Evolutionary conservation across 2,113 vertebrate species (phyloP).

Genomic region (Proteles cristata): DNA sequence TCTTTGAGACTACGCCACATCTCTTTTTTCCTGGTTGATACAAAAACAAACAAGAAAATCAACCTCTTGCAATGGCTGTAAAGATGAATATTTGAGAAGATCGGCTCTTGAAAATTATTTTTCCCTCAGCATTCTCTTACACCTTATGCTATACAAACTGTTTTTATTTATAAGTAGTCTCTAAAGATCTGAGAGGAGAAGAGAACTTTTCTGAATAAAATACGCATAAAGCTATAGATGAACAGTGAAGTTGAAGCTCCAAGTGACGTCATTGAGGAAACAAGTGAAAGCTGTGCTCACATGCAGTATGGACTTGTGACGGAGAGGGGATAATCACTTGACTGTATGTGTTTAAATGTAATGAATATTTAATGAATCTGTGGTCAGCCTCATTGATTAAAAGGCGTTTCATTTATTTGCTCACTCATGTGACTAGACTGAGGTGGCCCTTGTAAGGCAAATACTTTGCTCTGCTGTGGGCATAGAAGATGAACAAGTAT

Average conservation of each 20-base stretch:
- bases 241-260: slow-evolving; percentile 18
- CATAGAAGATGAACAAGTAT: not conserved
- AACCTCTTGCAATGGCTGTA: not conserved
- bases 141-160: not conserved
- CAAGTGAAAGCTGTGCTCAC: not conserved
- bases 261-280: not conserved
- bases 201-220: not conserved
- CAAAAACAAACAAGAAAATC: not conserved
- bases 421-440: not conserved
- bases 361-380: not conserved
- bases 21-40: not conserved
- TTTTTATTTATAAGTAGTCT: not conserved
- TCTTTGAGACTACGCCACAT: not conserved
- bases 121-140: not conserved
- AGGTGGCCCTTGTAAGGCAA: not conserved
- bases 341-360: not conserved
- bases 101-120: not conserved
- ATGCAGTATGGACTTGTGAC: not conserved
- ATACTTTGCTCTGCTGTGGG: not conserved
- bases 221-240: not conserved
- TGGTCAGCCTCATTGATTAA: not conserved
- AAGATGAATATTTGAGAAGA: slow-evolving; percentile 41
- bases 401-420: slow-evolving; percentile 25
- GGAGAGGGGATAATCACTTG: not conserved
- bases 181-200: not conserved